Conservation (phyloP, 2,888 invertebrate genomes). For the Drosophila diplacantha region DNA sequence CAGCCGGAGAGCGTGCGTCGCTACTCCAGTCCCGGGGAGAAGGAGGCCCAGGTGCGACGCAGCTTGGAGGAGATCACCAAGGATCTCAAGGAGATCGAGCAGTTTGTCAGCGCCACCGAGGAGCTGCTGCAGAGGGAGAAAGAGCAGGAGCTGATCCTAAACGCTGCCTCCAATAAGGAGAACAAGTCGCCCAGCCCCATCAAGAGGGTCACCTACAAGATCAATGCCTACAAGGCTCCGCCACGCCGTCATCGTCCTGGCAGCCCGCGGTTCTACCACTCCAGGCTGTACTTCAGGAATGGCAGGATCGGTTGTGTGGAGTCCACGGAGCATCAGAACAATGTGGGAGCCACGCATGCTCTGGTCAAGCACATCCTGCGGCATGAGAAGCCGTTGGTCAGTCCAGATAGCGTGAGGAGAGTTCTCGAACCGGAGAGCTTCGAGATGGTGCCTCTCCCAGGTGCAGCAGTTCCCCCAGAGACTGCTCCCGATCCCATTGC, state of each 20-base stretch:
- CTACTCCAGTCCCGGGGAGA: constrained; percentile 74
- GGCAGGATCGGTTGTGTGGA: constrained; percentile 78
- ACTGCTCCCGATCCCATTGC: constrained; percentile 50
- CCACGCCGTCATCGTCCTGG: constrained; percentile 60
- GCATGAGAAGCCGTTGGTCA: constrained; percentile 77
- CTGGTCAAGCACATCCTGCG: constrained; percentile 77
- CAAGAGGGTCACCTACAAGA: constrained; percentile 73
- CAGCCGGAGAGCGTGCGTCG: constrained; percentile 64
- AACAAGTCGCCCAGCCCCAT: constrained; percentile 74
- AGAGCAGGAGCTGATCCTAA: constrained; percentile 66
- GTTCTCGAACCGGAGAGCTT: constrained; percentile 63
- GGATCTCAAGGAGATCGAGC: constrained; percentile 77
- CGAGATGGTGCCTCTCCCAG: constrained; percentile 60
- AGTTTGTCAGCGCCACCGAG: constrained; percentile 77
- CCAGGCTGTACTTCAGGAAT: constrained; percentile 76
- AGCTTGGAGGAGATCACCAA: constrained; percentile 78
- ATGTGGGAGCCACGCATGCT: constrained; percentile 77
- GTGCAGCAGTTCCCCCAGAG: constrained; percentile 58
- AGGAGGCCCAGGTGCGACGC: constrained; percentile 74
- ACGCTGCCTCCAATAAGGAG: constrained; percentile 68
- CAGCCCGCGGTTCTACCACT: constrained; percentile 75
- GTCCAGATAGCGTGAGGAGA: constrained; percentile 75
- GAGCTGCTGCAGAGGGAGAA: constrained; percentile 74
- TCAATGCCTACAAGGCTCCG: constrained; percentile 74
- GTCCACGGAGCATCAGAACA: constrained; percentile 75